Evolutionary conservation across 2,113 vertebrate species (phyloP).

Genomic region (Salvelinus namaycush): DNA sequence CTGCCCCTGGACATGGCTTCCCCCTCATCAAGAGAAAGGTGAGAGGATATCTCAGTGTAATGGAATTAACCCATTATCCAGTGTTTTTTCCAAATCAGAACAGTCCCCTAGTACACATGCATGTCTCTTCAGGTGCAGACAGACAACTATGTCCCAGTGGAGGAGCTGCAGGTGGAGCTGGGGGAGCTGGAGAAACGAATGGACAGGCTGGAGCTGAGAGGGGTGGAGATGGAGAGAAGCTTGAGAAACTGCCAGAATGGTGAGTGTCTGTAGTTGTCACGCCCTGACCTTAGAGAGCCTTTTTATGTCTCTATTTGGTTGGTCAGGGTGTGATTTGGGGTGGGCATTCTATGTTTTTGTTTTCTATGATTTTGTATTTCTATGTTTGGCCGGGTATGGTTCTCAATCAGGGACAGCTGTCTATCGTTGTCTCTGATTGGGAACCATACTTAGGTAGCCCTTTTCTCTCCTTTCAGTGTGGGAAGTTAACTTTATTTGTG

Average conservation of each 20-base stretch:
- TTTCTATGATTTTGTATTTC: too few species aligned
- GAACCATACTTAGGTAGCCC: too few species aligned
- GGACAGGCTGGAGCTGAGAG: slow-evolving; percentile 81
- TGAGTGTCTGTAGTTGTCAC: slow-evolving; percentile 38
- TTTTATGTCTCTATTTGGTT: too few species aligned
- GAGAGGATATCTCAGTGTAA: background rate
- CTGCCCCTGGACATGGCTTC: slow-evolving; percentile 86
- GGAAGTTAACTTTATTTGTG: too few species aligned
- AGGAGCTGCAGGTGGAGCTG: slow-evolving; percentile 83
- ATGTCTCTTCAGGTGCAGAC: slow-evolving; percentile 79
- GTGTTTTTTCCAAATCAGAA: background rate
- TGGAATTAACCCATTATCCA: background rate
- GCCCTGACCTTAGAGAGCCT: too few species aligned
- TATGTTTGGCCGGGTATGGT: too few species aligned
- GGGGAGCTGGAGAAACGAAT: slow-evolving; percentile 79
- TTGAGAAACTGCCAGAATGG: slow-evolving; percentile 79
- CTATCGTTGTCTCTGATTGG: too few species aligned
- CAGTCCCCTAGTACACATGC: background rate
- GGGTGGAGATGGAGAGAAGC: slow-evolving; percentile 83
- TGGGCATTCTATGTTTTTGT: too few species aligned
- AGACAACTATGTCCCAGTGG: slow-evolving; percentile 77
- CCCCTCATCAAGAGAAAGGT: slow-evolving; percentile 95
- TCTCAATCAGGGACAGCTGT: too few species aligned
- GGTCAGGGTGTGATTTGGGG: too few species aligned
- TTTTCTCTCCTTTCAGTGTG: too few species aligned